Evolutionary conservation across 2,113 vertebrate genomes (phyloP), one percentile per base, ranked within the genome.

Genomic region (Poeciliopsis occidentalis): DNA sequence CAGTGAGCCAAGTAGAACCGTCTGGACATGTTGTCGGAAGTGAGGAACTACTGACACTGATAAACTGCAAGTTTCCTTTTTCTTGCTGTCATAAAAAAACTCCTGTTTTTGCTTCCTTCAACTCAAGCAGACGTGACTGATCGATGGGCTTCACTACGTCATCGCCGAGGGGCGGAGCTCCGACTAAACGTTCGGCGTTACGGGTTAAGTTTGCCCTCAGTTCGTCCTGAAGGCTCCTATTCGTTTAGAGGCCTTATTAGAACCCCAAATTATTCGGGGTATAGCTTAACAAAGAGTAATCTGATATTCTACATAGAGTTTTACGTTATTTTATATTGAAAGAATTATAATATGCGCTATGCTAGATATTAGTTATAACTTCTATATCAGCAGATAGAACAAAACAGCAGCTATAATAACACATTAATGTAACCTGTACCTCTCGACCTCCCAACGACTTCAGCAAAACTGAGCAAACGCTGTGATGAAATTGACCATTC

Each of bases 61-160:
- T 7, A 7, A 6, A 44, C 3, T 30, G 0, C 32, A 4, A 31
- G 11, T 41, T 71, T 54, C 34, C 22, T 19, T n/a, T 26, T 29
- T 34, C 3, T 39, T 30, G 26, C 65, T 67, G n/a, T 39, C 15
- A 30, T 1, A 27, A 26, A 79, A 19, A 79, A 63, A 19, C 44
- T 54, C 22, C 64, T 61, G 41, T 76, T 77, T 69, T 34, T 63
- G 57, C 69, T 67, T 73, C 7, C 27, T 15, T 74, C 44, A 41
- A 69, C 10, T 37, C 70, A 76, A 39, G 64, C 69, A 64, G 79
- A 91, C 80, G 80, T 87, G 60, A 89, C 80, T 2, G 44, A 51
- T 62, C 13, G 30, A 13, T 1, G 8, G 27, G 29, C 27, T 32
- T 17, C 24, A 3, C 51, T 7, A 24, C 72, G 82, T 89, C 80